Evolutionary conservation across 2,888 invertebrate genomes (phyloP).

Genomic region (Nymphalis urticae): DNA sequence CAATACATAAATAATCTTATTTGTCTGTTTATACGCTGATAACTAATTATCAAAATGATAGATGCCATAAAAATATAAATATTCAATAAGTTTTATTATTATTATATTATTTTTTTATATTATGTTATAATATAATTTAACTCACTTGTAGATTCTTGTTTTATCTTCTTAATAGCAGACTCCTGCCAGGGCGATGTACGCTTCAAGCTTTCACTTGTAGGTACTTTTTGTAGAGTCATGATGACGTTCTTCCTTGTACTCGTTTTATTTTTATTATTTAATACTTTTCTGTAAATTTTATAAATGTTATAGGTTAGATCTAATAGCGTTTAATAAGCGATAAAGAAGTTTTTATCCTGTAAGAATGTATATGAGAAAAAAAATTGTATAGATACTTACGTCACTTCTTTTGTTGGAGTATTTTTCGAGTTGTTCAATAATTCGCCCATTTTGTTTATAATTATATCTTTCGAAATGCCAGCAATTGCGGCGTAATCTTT

Average conservation of each 20-base stretch:
- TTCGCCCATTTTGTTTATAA: conserved; percentile 32
- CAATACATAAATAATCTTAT: no score
- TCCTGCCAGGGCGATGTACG: conserved; percentile 23
- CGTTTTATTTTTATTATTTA: not conserved
- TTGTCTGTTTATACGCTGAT: no score
- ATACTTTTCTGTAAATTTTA: not conserved
- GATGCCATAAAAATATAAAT: no score
- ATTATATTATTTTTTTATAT: not conserved
- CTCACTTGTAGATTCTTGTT: conserved; percentile 43
- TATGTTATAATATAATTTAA: not conserved
- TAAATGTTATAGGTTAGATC: not conserved
- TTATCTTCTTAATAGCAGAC: conserved; percentile 51
- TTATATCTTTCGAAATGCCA: conserved; percentile 50
- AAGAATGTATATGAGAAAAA: not conserved
- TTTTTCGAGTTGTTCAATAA: conserved; percentile 11
- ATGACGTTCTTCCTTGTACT: not conserved
- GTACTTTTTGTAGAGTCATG: not conserved
- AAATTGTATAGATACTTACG: conserved; percentile 20
- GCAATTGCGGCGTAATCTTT: conserved; percentile 32
- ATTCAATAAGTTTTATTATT: conserved; percentile 10
- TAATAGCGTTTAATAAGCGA: not conserved
- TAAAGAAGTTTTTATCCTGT: not conserved
- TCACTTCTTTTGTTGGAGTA: conserved; percentile 5
- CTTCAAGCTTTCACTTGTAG: conserved; percentile 16
- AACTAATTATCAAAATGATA: no score